Evolutionary conservation across 2,797 vertebrate species (phyloP).

Genomic region (Lepidocolaptes lacrymiger): DNA sequence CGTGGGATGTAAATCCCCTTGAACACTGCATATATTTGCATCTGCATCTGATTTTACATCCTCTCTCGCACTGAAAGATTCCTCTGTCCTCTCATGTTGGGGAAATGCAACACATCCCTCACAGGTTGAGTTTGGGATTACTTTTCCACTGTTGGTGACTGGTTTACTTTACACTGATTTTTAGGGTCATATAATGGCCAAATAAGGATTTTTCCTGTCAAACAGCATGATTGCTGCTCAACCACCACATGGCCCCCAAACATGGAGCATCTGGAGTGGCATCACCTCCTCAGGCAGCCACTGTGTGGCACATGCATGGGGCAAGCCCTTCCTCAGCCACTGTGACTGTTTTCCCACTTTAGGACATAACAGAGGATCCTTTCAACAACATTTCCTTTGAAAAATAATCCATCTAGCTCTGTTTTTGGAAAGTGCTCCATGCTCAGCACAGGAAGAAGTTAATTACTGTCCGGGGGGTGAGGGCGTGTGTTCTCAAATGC

Average conservation of each 20-base stretch:
- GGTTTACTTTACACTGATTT: not conserved
- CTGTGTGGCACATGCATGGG: not conserved
- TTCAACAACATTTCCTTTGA: constrained; percentile 83
- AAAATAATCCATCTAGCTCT: constrained; percentile 79
- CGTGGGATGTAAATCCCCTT: constrained; percentile 34
- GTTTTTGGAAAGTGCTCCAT: constrained; percentile 77
- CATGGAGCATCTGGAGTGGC: not conserved
- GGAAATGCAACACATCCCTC: not conserved
- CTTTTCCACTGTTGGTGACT: not conserved
- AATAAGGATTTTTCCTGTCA: not conserved
- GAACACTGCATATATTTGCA: constrained; percentile 39
- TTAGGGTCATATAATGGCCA: not conserved
- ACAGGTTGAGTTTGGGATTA: not conserved
- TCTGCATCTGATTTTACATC: constrained; percentile 20
- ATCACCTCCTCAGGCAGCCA: not conserved
- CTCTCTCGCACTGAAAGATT: not conserved
- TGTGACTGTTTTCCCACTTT: constrained; percentile 64
- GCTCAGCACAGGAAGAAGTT: constrained; percentile 81
- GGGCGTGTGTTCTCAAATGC: constrained; percentile 73
- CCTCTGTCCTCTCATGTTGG: fast-evolving
- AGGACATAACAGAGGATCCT: constrained; percentile 67
- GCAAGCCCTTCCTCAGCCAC: not conserved
- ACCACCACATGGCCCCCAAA: not conserved
- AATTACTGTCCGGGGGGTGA: constrained; percentile 74
- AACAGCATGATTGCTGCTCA: not conserved